A percentile compares a stretch with the other conserved stretches of the same genome.
phyloP scores from a whole-genome alignment of 2,888 invertebrate species.

The Mythimna vitellina region DNA sequence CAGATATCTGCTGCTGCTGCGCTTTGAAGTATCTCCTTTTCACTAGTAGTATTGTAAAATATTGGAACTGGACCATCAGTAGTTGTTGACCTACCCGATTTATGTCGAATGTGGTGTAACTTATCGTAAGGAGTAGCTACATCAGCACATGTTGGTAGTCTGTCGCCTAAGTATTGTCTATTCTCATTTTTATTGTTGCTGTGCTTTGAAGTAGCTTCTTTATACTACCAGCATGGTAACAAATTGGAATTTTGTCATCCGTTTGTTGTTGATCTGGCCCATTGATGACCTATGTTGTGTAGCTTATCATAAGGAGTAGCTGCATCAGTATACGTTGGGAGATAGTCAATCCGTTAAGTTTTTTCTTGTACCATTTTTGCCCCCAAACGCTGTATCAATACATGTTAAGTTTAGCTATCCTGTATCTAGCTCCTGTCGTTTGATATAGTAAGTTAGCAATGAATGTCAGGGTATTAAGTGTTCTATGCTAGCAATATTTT shows the following conservation, averaged over 20 bases:
- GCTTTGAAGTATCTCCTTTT: not conserved
- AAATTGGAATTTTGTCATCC: not conserved
- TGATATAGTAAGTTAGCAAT: not conserved
- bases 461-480: no score
- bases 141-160: not conserved
- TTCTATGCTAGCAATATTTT: not conserved
- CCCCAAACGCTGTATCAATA: not conserved
- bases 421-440: not conserved
- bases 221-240: not conserved
- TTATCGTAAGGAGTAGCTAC: not conserved
- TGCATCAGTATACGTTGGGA: not conserved
- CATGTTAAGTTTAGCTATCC: not conserved
- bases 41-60: not conserved
- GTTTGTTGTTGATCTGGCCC: not conserved
- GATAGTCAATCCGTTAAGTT: not conserved
- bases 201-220: not conserved
- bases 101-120: not conserved
- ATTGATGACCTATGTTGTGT: not conserved
- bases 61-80: not conserved
- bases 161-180: not conserved
- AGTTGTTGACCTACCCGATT: not conserved
- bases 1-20: not conserved
- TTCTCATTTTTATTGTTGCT: not conserved
- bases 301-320: not conserved
- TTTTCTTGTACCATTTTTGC: not conserved